Evolutionary conservation across 2,797 vertebrate species (phyloP).

Genomic region (Notoglanidium macrostoma): DNA sequence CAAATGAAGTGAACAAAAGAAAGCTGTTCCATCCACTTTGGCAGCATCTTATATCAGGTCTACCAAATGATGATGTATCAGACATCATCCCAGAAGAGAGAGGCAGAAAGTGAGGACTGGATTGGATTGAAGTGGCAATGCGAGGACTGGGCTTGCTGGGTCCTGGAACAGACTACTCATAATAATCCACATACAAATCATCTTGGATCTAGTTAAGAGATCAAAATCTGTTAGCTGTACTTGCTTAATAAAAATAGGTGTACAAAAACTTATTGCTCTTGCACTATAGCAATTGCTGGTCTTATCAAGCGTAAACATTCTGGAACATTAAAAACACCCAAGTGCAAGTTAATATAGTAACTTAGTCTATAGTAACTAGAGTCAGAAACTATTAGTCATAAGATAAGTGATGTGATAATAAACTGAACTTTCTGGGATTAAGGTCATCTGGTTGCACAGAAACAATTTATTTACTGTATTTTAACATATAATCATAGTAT

Average conservation of each 20-base stretch:
- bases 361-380: no score
- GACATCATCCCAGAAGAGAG: neutral
- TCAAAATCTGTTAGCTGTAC: neutral
- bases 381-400: neutral
- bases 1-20: neutral
- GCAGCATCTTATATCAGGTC: constrained; percentile 13
- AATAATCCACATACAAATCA: neutral
- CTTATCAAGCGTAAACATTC: neutral
- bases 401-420: neutral
- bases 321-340: neutral
- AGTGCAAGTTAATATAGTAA: neutral
- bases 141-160: neutral
- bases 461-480: neutral
- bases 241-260: neutral
- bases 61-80: neutral
- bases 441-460: neutral
- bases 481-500: neutral
- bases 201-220: neutral
- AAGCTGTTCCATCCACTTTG: neutral
- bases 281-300: neutral
- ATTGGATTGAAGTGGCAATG: neutral
- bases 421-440: neutral
- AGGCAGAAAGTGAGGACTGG: neutral
- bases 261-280: neutral
- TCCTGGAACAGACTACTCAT: neutral